phyloP scores from a whole-genome alignment of 2,797 vertebrate genomes.

The Anableps anableps region DNA sequence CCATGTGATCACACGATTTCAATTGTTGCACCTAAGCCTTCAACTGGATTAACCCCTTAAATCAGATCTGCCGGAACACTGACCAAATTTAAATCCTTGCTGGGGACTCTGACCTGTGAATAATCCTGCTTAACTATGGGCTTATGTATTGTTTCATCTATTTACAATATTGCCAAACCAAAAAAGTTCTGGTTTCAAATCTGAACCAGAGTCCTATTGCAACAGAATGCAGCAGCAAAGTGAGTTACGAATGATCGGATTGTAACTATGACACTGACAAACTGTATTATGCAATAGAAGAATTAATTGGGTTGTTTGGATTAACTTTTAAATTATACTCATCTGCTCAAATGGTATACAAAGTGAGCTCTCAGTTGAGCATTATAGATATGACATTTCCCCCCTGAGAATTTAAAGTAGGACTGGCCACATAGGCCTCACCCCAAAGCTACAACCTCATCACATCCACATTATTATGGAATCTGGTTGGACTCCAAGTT shows the following conservation, averaged over 20 bases:
- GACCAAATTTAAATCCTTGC: conserved; percentile 6
- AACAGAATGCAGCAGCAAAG: background rate
- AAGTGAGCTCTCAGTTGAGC: background rate
- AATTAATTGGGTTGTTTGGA: background rate
- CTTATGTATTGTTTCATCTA: background rate
- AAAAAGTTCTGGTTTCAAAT: background rate
- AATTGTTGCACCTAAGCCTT: background rate
- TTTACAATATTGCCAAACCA: background rate
- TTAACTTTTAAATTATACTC: background rate
- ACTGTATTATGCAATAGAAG: background rate
- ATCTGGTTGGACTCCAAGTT: background rate
- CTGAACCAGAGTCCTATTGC: rapidly evolving
- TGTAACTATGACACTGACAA: no score
- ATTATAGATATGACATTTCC: background rate
- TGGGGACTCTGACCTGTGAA: background rate
- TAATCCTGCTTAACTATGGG: background rate
- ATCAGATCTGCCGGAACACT: background rate
- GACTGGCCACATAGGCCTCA: background rate
- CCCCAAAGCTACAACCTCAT: background rate
- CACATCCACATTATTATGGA: background rate
- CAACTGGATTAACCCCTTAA: conserved; percentile 11
- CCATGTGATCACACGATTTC: background rate
- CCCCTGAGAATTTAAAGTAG: background rate
- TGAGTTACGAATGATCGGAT: background rate
- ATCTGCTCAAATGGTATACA: background rate